Percentiles rank a stretch among this genome's conserved stretches.
Conservation (phyloP, 2,113 vertebrate genomes). For the Benitochromis conjunctus region DNA sequence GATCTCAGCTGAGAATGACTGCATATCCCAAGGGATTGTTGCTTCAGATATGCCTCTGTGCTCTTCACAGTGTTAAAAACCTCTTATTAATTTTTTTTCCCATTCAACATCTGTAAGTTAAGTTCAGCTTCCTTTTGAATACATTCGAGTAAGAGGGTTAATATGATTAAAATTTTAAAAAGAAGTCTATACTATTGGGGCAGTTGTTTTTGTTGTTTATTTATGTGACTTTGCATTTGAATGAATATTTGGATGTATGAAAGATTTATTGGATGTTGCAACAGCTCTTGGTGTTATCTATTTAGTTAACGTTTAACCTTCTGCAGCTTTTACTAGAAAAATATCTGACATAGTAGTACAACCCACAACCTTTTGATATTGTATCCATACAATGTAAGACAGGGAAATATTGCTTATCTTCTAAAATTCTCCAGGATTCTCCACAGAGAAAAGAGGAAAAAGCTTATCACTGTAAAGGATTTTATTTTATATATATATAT, state of each 20-base stretch:
- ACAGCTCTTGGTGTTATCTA: not conserved
- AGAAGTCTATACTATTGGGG: not conserved
- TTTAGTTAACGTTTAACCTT: not conserved
- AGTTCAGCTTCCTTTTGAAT: not conserved
- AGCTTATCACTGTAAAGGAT: not conserved
- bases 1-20: slow-evolving; percentile 46
- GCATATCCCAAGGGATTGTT: slow-evolving; percentile 22
- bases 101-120: slow-evolving; percentile 1
- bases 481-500: too few species aligned
- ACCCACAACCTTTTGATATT: not conserved
- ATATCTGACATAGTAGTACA: not conserved
- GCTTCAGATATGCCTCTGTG: slow-evolving; percentile 43
- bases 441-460: not conserved
- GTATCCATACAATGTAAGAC: not conserved
- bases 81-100: slow-evolving; percentile 45
- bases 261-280: not conserved
- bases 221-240: not conserved
- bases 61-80: slow-evolving; percentile 62
- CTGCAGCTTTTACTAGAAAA: not conserved
- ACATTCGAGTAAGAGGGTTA: not conserved
- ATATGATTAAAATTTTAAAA: not conserved
- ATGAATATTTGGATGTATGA: not conserved
- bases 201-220: not conserved
- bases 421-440: not conserved
- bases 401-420: not conserved